Evolutionary conservation across 2,113 vertebrate species (phyloP).

Genomic region (Oreotrochilus melanogaster): DNA sequence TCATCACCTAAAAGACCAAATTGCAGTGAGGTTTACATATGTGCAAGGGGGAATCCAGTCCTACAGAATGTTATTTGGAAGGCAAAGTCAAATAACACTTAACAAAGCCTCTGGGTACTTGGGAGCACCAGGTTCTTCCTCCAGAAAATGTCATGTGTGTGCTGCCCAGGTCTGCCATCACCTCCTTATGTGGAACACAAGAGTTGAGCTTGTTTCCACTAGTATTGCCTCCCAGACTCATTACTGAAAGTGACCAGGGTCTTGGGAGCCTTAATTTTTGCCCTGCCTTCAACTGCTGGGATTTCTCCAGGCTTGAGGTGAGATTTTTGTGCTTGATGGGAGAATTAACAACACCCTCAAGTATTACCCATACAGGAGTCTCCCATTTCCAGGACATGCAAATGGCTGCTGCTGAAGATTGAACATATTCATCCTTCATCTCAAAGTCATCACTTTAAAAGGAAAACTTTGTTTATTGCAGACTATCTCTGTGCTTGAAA

Average conservation of each 20-base stretch:
- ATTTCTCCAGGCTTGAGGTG: background rate
- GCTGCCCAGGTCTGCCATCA: background rate
- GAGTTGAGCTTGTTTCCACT: background rate
- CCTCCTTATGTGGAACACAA: background rate
- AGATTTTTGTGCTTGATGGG: background rate
- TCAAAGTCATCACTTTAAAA: background rate
- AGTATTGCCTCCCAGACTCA: background rate
- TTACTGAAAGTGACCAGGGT: background rate
- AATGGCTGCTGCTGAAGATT: background rate
- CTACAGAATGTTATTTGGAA: background rate
- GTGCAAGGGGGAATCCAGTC: background rate
- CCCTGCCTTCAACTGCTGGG: background rate
- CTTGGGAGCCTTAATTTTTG: background rate
- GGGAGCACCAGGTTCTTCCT: background rate
- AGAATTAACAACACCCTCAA: background rate
- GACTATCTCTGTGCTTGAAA: accelerated
- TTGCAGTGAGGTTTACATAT: background rate
- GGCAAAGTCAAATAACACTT: background rate
- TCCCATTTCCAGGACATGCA: background rate
- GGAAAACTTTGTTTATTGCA: background rate
- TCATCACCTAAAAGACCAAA: background rate
- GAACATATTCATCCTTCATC: background rate
- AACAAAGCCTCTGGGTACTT: background rate
- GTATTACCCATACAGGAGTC: background rate
- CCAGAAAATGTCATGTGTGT: accelerated